A percentile compares a stretch with the other conserved stretches of the same genome.
phyloP scores from a whole-genome alignment of 2,888 invertebrate genomes.

The Chymomyza fuscimana region DNA sequence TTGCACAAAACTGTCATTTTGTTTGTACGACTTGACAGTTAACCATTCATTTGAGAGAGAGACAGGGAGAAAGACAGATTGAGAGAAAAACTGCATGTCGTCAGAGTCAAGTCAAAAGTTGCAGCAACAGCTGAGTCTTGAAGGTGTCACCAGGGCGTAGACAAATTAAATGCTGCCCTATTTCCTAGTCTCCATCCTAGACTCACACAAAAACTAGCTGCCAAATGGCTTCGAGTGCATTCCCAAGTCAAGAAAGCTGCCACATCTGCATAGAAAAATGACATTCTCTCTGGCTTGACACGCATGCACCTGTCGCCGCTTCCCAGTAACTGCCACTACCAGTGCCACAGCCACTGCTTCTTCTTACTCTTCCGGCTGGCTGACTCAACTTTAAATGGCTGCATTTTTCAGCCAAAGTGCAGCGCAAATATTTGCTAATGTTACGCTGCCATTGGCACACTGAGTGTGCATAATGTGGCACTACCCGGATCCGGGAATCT shows the following conservation, averaged over 20 bases:
- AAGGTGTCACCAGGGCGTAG: slow-evolving; percentile 40
- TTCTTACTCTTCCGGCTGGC: slow-evolving; percentile 5
- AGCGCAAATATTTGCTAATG: slow-evolving; percentile 75
- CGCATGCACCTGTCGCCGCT: slow-evolving; percentile 53
- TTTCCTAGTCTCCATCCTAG: slow-evolving; percentile 23
- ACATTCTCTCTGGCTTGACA: slow-evolving; percentile 47
- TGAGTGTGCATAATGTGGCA: slow-evolving; percentile 45
- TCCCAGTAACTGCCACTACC: not conserved
- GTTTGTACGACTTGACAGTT: slow-evolving; percentile 67
- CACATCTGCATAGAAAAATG: slow-evolving; percentile 42
- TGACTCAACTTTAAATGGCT: slow-evolving; percentile 53
- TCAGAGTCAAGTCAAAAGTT: slow-evolving; percentile 29
- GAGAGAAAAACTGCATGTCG: slow-evolving; percentile 14
- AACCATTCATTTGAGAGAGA: slow-evolving; percentile 57
- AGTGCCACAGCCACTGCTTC: slow-evolving; percentile 24
- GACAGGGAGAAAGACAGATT: not conserved
- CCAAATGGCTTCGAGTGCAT: not conserved
- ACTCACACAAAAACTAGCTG: slow-evolving; percentile 18
- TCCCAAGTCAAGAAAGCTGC: slow-evolving; percentile 6
- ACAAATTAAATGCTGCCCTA: slow-evolving; percentile 60
- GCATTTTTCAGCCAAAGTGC: slow-evolving; percentile 66
- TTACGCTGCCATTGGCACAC: slow-evolving; percentile 33
- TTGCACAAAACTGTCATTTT: slow-evolving; percentile 70
- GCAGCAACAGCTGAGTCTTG: slow-evolving; percentile 23
- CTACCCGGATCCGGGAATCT: not conserved